Evolutionary conservation across 2,113 vertebrate genomes (phyloP).

Genomic region (Odontophorus gujanensis): DNA sequence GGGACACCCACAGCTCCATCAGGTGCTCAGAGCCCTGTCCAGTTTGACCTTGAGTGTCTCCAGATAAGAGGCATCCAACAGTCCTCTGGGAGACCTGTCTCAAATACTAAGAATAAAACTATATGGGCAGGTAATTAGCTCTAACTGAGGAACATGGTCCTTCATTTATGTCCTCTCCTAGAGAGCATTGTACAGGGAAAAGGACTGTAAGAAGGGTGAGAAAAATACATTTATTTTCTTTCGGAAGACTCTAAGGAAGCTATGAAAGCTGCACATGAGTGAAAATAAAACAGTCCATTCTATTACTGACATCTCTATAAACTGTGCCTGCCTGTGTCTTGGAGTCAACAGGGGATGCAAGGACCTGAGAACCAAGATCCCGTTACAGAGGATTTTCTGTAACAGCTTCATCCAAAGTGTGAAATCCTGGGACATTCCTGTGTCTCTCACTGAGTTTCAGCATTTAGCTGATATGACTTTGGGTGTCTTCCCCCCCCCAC

Average conservation of each 20-base stretch:
- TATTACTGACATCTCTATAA: neutral
- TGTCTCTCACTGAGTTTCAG: neutral
- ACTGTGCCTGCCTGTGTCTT: neutral
- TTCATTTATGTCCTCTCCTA: neutral
- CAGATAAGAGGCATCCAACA: no score
- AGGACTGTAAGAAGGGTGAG: neutral
- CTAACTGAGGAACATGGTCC: neutral
- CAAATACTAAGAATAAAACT: neutral
- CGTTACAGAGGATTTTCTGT: neutral
- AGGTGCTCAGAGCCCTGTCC: no score
- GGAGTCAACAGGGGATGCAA: neutral
- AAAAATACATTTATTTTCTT: neutral
- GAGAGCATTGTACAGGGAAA: neutral
- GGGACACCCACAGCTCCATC: no score
- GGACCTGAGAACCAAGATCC: neutral
- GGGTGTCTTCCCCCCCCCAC: fast-evolving
- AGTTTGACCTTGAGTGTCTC: no score
- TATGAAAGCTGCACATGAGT: neutral
- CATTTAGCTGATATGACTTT: neutral
- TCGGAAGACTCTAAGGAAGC: neutral
- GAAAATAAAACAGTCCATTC: neutral
- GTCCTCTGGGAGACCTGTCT: no score
- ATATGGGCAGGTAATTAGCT: neutral
- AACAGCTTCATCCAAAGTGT: neutral
- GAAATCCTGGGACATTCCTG: neutral